Percentiles rank a stretch among this genome's conserved stretches.
These are phyloP conservation scores for Drosophila pectinifera DNA, from an alignment of 1,140 invertebrate genomes.

Conservation along the genomic window DNA sequence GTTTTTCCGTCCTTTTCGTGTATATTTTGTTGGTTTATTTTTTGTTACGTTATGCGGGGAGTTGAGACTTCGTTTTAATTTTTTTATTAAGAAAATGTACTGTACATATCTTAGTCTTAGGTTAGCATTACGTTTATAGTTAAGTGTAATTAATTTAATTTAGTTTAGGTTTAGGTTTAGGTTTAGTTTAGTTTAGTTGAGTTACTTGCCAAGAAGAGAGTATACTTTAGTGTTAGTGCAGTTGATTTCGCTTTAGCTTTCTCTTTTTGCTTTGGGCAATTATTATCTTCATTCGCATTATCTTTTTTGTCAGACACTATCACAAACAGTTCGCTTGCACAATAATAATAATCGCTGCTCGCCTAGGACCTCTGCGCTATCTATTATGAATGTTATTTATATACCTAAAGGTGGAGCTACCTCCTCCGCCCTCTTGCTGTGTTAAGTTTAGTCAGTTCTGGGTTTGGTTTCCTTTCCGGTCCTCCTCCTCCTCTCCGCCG, in stretches of 20 bases:
- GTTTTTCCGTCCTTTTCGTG: slow-evolving; percentile 7
- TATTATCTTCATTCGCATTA: slow-evolving; percentile 77
- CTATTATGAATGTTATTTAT: slow-evolving; percentile 40
- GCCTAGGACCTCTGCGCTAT: slow-evolving; percentile 58
- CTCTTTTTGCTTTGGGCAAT: slow-evolving; percentile 47
- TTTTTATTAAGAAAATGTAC: slow-evolving; percentile 11
- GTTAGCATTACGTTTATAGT: slow-evolving; percentile 19
- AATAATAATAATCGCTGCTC: slow-evolving; percentile 37
- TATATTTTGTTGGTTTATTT: slow-evolving; percentile 19
- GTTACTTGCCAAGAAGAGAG: slow-evolving; percentile 55
- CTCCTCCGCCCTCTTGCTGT: slow-evolving; percentile 6
- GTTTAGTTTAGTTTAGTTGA: slow-evolving; percentile 32
- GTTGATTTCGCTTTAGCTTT: slow-evolving; percentile 46
- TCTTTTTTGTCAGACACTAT: slow-evolving; percentile 84
- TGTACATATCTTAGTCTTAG: slow-evolving; percentile 29
- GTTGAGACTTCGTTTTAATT: slow-evolving; percentile 8
- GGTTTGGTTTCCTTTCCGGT: slow-evolving; percentile 23
- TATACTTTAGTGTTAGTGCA: slow-evolving; percentile 67
- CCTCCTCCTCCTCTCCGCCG: neutral
- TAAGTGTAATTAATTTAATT: slow-evolving; percentile 27
- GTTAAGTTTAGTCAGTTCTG: slow-evolving; percentile 79
- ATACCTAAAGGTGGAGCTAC: slow-evolving; percentile 22
- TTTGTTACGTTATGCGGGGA: slow-evolving; percentile 30
- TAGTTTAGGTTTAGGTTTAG: slow-evolving; percentile 26
- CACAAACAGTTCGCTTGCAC: slow-evolving; percentile 76